Conservation (phyloP, 2,797 vertebrate genomes). For the Carduelis carduelis region DNA sequence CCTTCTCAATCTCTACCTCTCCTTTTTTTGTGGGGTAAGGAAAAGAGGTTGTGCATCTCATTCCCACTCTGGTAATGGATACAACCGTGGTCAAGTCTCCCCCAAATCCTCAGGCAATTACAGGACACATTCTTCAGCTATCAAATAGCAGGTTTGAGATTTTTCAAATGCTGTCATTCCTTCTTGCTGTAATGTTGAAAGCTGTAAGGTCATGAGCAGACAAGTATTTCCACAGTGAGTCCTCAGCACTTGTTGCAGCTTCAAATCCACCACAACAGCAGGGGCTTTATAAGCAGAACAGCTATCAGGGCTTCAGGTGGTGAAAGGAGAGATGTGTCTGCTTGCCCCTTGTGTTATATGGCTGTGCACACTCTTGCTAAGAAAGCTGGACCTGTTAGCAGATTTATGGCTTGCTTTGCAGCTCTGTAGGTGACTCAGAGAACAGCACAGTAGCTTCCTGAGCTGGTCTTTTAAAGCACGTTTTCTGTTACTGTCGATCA, state of each 20-base stretch:
- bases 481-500: constrained; percentile 43
- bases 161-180: not conserved
- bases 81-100: not conserved
- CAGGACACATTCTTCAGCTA: not conserved
- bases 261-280: not conserved
- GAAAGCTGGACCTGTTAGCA: not conserved
- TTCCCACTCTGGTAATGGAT: not conserved
- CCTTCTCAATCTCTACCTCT: not conserved
- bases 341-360: not conserved
- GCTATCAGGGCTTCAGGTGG: not conserved
- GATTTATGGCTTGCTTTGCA: constrained; percentile 48
- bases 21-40: no score
- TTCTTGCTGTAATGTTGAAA: not conserved
- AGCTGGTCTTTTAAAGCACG: not conserved
- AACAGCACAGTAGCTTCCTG: constrained; percentile 44
- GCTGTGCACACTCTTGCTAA: not conserved
- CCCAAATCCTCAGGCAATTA: not conserved
- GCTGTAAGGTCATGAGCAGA: not conserved
- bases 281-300: not conserved
- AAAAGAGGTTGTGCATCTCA: not conserved
- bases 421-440: not conserved
- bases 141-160: not conserved
- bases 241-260: not conserved
- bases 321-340: constrained; percentile 14
- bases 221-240: accelerated